phyloP scores from a whole-genome alignment of 2,797 vertebrate genomes.

The Limosa lapponica region DNA sequence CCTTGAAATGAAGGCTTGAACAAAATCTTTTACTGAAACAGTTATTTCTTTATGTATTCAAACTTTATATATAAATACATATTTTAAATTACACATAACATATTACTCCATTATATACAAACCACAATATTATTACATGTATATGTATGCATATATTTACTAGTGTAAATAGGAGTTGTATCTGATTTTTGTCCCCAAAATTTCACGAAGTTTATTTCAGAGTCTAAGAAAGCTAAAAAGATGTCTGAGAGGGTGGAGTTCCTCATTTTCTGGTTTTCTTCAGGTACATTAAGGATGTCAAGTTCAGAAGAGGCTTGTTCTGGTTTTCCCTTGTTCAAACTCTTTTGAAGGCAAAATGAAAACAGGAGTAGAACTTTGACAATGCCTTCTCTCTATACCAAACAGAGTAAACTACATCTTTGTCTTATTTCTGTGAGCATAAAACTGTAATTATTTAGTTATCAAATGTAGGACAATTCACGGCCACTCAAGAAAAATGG shows the following conservation, averaged over 20 bases:
- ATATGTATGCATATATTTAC: neutral
- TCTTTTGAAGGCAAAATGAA: neutral
- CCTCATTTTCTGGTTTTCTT: neutral
- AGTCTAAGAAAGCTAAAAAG: neutral
- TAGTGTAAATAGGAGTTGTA: neutral
- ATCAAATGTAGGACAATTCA: neutral
- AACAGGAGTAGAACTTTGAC: neutral
- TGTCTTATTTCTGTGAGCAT: neutral
- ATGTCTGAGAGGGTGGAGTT: neutral
- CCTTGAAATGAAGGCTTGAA: neutral
- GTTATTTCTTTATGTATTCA: neutral
- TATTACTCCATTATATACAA: neutral
- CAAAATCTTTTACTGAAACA: neutral
- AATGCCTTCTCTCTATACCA: neutral
- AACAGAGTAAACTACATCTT: neutral
- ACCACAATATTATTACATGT: rapidly evolving
- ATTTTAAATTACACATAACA: neutral
- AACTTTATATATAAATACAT: neutral
- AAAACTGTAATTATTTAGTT: neutral
- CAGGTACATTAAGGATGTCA: neutral
- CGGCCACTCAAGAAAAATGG: neutral
- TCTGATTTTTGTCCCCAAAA: neutral
- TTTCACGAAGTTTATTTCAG: neutral
- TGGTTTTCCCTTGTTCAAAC: neutral
- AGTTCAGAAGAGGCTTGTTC: neutral